phyloP scores from a whole-genome alignment of 2,888 invertebrate genomes.

The Dromius quadrimaculatus region DNA sequence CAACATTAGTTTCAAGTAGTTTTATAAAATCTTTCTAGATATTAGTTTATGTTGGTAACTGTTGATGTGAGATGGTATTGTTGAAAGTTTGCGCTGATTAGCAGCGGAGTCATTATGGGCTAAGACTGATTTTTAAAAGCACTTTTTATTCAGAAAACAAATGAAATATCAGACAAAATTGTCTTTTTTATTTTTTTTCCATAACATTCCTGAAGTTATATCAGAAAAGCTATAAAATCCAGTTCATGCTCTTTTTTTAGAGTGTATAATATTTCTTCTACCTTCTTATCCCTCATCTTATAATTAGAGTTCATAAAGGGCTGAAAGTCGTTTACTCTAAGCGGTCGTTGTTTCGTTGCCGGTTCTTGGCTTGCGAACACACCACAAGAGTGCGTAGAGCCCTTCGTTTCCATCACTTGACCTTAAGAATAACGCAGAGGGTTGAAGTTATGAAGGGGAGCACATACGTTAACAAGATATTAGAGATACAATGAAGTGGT shows the following conservation, averaged over 20 bases:
- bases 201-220: neutral
- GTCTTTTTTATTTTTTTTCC: too few species aligned
- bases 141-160: too few species aligned
- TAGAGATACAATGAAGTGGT: too few species aligned
- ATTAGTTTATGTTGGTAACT: slow-evolving; percentile 5
- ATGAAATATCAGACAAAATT: too few species aligned
- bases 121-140: slow-evolving; percentile 15
- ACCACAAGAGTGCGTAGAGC: slow-evolving; percentile 22
- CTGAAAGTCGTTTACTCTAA: neutral
- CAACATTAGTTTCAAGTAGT: too few species aligned
- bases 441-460: neutral
- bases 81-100: slow-evolving; percentile 12
- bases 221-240: too few species aligned
- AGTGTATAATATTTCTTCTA: slow-evolving; percentile 27
- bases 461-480: too few species aligned
- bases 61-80: slow-evolving; percentile 1
- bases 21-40: slow-evolving; percentile 6
- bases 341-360: neutral
- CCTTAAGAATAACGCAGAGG: neutral
- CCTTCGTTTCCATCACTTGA: too few species aligned
- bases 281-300: slow-evolving; percentile 42
- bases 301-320: slow-evolving; percentile 49
- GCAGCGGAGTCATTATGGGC: slow-evolving; percentile 17
- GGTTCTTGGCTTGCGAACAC: slow-evolving; percentile 10
- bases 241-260: slow-evolving; percentile 37